Evolutionary conservation across 2,113 vertebrate species (phyloP).

Genomic region (Phaethornis superciliosus): DNA sequence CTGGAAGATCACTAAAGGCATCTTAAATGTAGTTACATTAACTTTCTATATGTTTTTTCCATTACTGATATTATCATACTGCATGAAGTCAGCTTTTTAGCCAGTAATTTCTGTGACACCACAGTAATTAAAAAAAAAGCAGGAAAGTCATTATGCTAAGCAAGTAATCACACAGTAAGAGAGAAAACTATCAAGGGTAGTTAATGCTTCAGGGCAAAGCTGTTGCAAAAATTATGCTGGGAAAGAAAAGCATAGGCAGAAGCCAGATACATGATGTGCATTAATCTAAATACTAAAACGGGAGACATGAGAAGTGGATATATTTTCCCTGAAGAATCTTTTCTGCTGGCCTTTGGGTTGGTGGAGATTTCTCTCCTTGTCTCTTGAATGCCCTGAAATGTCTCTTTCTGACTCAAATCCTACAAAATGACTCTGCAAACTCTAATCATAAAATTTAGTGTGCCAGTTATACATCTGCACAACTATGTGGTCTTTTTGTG

Average conservation of each 20-base stretch:
- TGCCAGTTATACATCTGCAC: background rate
- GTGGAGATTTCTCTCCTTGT: background rate
- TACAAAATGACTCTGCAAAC: background rate
- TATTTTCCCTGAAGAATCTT: constrained; percentile 29
- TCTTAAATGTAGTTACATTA: background rate
- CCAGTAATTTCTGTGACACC: constrained; percentile 21
- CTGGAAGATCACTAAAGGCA: background rate
- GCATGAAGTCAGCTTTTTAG: background rate
- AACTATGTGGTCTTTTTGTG: background rate
- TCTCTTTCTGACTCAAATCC: background rate
- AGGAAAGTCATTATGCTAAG: constrained; percentile 44
- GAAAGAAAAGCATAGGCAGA: constrained; percentile 31
- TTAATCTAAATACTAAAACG: constrained; percentile 47
- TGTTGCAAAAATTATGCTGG: constrained; percentile 46
- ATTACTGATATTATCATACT: background rate
- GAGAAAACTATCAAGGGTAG: constrained; percentile 44
- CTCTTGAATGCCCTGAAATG: background rate
- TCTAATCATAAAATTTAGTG: background rate
- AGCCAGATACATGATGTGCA: constrained; percentile 52
- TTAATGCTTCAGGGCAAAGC: constrained; percentile 57
- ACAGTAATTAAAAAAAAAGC: constrained; percentile 13
- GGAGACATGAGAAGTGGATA: background rate
- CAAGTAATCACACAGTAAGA: constrained; percentile 38
- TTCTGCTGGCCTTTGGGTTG: background rate
- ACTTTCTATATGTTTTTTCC: background rate